Percentiles rank a stretch among this genome's conserved stretches.
Conservation (phyloP, 2,888 invertebrate genomes). For the Osmoderma eremita region DNA sequence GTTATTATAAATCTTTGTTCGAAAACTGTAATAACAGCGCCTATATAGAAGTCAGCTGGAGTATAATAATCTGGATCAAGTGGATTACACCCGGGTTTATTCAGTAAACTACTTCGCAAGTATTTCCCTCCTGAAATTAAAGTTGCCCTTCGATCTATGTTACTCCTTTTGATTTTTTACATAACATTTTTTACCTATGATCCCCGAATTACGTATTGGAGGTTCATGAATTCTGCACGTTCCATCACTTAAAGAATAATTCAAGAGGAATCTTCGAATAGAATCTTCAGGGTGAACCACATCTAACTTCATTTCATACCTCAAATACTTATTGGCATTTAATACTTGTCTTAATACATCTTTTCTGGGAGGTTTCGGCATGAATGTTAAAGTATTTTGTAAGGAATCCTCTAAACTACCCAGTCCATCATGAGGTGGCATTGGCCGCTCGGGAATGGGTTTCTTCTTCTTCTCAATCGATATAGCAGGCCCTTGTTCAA, state of each 20-base stretch:
- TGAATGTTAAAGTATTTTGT: constrained; percentile 75
- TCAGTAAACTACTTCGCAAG: constrained; percentile 72
- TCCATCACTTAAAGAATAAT: constrained; percentile 81
- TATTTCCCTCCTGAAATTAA: constrained; percentile 74
- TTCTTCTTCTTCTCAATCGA: constrained; percentile 54
- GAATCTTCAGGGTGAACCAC: constrained; percentile 82
- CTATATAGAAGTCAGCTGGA: constrained; percentile 82
- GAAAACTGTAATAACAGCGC: constrained; percentile 77
- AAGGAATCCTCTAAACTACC: constrained; percentile 83
- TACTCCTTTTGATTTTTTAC: neutral
- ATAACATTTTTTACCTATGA: constrained; percentile 59
- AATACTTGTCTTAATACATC: constrained; percentile 79
- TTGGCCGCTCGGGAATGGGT: constrained; percentile 52
- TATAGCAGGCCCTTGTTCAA: constrained; percentile 62
- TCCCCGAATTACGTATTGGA: constrained; percentile 78
- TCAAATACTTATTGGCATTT: constrained; percentile 72
- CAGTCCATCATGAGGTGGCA: constrained; percentile 78
- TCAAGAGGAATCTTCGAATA: constrained; percentile 78
- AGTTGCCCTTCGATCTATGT: neutral
- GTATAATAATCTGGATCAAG: constrained; percentile 81
- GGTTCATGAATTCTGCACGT: constrained; percentile 80
- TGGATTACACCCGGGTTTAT: constrained; percentile 75
- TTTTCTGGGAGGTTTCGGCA: constrained; percentile 78
- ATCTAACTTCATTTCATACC: constrained; percentile 80
- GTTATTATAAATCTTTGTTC: constrained; percentile 80